Evolutionary conservation across 2,113 vertebrate genomes (phyloP).

Genomic region (Heptranchias perlo): DNA sequence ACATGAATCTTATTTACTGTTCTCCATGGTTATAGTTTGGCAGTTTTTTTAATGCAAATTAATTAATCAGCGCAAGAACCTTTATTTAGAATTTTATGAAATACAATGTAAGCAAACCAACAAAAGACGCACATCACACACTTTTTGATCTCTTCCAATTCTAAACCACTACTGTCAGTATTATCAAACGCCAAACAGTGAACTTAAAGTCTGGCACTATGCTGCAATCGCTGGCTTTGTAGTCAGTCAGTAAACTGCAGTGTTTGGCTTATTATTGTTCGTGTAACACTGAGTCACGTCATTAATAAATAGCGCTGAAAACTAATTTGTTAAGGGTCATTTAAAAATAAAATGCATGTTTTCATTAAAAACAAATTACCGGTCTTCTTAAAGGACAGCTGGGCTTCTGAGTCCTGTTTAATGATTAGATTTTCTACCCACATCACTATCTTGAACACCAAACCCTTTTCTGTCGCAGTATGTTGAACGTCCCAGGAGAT

Average conservation of each 20-base stretch:
- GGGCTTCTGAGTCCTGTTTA: constrained; percentile 86
- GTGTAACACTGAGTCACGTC: constrained; percentile 51
- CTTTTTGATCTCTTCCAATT: neutral
- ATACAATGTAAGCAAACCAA: neutral
- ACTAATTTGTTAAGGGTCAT: constrained; percentile 99
- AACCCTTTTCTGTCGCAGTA: constrained; percentile 66
- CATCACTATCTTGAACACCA: constrained; percentile 56
- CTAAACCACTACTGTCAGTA: neutral
- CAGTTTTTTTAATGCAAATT: neutral
- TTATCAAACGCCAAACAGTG: neutral
- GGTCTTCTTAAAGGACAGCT: constrained; percentile 97
- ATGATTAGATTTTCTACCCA: constrained; percentile 78
- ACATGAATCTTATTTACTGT: neutral
- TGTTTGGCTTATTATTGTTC: constrained; percentile 34
- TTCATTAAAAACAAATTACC: constrained; percentile 99
- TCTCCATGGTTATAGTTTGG: neutral
- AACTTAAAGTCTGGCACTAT: neutral
- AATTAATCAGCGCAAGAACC: neutral
- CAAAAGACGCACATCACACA: neutral
- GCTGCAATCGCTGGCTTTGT: neutral
- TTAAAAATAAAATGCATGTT: constrained; percentile 66
- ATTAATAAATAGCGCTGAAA: constrained; percentile 68
- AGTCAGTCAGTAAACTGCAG: neutral
- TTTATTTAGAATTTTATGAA: neutral
- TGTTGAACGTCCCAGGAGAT: constrained; percentile 48